Evolutionary conservation across 2,113 vertebrate species (phyloP).

Genomic region (Procapra przewalskii): DNA sequence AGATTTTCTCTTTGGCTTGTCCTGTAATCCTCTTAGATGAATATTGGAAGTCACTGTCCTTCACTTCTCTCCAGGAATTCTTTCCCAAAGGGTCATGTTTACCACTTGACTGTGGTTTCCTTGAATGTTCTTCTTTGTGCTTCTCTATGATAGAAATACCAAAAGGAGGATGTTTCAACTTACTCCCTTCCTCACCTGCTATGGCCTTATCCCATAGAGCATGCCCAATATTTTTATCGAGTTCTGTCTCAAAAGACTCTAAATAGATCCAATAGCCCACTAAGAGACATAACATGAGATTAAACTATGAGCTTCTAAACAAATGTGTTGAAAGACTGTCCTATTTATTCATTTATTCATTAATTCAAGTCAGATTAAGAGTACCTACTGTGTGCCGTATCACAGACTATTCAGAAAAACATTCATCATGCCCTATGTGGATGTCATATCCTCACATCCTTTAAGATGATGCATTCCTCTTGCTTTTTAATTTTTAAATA

Average conservation of each 20-base stretch:
- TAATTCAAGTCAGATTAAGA: neutral
- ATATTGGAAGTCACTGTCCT: neutral
- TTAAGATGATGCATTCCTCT: neutral
- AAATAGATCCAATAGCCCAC: neutral
- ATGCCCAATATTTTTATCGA: slow-evolving; percentile 17
- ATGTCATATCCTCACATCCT: neutral
- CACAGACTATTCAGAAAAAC: neutral
- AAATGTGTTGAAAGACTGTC: neutral
- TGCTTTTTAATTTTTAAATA: slow-evolving; percentile 25
- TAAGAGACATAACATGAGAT: neutral
- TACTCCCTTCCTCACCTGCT: neutral
- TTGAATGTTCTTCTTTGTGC: neutral
- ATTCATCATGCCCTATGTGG: neutral
- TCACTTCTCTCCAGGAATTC: neutral
- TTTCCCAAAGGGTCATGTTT: neutral
- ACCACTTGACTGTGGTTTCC: neutral
- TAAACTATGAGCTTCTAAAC: slow-evolving; percentile 22
- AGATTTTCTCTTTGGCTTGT: neutral
- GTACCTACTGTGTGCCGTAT: neutral
- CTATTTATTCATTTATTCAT: neutral
- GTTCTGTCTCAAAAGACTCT: neutral
- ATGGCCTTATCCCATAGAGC: neutral
- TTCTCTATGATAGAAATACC: neutral
- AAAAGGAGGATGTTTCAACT: neutral
- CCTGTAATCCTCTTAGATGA: neutral